These are phyloP conservation scores for Sylvilagus bachmani DNA, from an alignment of 2,113 vertebrate genomes.

Conservation along the genomic window DNA sequence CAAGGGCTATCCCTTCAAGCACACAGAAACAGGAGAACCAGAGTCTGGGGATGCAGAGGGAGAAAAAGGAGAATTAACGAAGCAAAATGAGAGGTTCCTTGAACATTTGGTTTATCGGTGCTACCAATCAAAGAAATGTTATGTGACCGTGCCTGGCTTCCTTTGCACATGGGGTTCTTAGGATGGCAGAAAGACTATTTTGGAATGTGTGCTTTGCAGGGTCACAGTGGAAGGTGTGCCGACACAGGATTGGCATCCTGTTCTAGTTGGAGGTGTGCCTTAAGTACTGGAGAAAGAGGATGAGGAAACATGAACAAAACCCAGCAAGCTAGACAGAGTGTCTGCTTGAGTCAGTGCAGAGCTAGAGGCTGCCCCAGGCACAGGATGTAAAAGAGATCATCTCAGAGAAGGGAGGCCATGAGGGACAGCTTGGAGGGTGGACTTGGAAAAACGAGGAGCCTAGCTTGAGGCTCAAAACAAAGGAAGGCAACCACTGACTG, in stretches of 20 bases:
- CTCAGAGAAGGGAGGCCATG: not conserved
- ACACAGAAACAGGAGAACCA: not conserved
- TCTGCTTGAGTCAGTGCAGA: not conserved
- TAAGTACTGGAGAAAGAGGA: not conserved
- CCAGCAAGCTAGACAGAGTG: not conserved
- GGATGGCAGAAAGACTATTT: fast-evolving
- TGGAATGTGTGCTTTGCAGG: not conserved
- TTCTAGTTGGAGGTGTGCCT: not conserved
- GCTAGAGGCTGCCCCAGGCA: not conserved
- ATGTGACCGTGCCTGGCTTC: not conserved
- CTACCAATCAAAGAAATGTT: not conserved
- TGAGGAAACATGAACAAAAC: not conserved
- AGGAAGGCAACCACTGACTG: not conserved
- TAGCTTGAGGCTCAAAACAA: not conserved
- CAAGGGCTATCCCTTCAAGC: not conserved
- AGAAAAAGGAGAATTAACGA: not conserved
- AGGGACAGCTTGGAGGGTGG: not conserved
- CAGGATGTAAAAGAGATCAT: not conserved
- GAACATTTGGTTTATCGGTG: not conserved
- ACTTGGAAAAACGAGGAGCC: fast-evolving
- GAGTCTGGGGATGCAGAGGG: not conserved
- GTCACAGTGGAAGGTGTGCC: not conserved
- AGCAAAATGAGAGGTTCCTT: not conserved
- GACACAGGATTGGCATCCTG: not conserved
- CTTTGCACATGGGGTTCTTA: not conserved